Evolutionary conservation across 2,888 invertebrate species (phyloP).

Genomic region (Oscheius onirici): DNA sequence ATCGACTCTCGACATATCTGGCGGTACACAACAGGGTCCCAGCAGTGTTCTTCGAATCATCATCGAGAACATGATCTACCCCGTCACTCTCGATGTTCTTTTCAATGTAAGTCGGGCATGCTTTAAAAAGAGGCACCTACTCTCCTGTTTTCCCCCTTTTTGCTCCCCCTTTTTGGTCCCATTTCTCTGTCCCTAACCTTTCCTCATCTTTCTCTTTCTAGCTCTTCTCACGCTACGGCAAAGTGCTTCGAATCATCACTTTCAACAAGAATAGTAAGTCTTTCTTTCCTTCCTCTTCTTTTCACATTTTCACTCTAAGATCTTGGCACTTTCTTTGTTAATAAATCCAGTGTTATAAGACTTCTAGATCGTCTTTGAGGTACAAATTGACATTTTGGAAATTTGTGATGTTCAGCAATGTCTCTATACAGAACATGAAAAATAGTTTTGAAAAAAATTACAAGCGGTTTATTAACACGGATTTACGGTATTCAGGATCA

Average conservation of each 20-base stretch:
- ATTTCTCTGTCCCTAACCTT: conserved; percentile 23
- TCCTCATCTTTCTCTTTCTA: conserved; percentile 72
- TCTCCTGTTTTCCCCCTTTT: not conserved
- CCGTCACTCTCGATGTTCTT: conserved; percentile 94
- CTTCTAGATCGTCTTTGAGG: too few species aligned
- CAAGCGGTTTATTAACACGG: too few species aligned
- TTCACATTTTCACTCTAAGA: conserved; percentile 10
- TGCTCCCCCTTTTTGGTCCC: conserved; percentile 1
- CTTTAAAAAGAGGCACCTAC: not conserved
- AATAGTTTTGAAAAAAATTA: too few species aligned
- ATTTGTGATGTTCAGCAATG: too few species aligned
- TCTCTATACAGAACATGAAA: too few species aligned
- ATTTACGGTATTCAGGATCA: too few species aligned
- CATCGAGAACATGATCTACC: conserved; percentile 97
- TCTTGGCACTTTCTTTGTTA: not conserved
- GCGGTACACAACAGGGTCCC: conserved; percentile 76
- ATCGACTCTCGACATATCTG: conserved; percentile 82
- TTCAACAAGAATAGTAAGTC: conserved; percentile 98
- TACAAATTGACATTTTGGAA: too few species aligned
- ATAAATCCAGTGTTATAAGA: too few species aligned
- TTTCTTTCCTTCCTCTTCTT: conserved; percentile 18
- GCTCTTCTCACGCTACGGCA: conserved; percentile 97
- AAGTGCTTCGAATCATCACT: conserved; percentile 98
- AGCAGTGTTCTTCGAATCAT: conserved; percentile 91
- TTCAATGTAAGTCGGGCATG: conserved; percentile 79